Percentiles rank a stretch among this genome's conserved stretches.
Conservation (phyloP, 2,113 vertebrate genomes). For the Oryzias celebensis region DNA sequence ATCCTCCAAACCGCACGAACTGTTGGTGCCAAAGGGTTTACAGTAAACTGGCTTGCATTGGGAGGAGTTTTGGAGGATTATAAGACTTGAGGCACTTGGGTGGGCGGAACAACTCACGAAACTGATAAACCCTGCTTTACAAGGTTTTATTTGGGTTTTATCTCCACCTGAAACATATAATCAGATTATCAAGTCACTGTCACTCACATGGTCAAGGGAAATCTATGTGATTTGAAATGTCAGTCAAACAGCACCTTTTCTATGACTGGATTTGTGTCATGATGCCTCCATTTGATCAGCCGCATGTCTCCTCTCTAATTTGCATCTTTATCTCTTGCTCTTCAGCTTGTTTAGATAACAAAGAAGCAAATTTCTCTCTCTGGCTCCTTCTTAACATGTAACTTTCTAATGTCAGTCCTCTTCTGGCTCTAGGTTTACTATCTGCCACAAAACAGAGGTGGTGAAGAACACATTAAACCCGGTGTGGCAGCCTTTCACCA, state of each 20-base stretch:
- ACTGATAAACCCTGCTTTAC: conserved; percentile 22
- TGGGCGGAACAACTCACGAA: conserved; percentile 8
- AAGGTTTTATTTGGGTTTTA: conserved; percentile 6
- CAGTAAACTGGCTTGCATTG: conserved; percentile 42
- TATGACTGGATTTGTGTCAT: conserved; percentile 15
- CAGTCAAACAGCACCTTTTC: conserved; percentile 18
- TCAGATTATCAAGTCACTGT: conserved; percentile 39
- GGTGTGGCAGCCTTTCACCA: conserved; percentile 73
- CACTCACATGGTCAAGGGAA: conserved; percentile 14
- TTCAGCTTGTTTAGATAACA: conserved; percentile 15
- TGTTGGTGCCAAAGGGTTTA: conserved; percentile 30
- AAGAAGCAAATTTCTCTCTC: conserved; percentile 10
- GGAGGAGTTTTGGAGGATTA: conserved; percentile 37
- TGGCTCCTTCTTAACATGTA: background rate
- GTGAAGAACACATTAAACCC: conserved; percentile 76
- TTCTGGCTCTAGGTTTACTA: conserved; percentile 64
- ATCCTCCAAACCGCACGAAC: conserved; percentile 34
- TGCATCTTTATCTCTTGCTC: conserved; percentile 16
- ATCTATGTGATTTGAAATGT: conserved; percentile 30
- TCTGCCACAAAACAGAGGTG: conserved; percentile 77
- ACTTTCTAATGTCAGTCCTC: conserved; percentile 7
- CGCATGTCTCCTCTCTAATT: conserved; percentile 15
- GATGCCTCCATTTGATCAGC: conserved; percentile 1
- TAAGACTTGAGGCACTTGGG: conserved; percentile 32
- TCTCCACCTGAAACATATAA: conserved; percentile 28